Conservation (phyloP, 2,113 vertebrate species). For the Phasianus colchicus region DNA sequence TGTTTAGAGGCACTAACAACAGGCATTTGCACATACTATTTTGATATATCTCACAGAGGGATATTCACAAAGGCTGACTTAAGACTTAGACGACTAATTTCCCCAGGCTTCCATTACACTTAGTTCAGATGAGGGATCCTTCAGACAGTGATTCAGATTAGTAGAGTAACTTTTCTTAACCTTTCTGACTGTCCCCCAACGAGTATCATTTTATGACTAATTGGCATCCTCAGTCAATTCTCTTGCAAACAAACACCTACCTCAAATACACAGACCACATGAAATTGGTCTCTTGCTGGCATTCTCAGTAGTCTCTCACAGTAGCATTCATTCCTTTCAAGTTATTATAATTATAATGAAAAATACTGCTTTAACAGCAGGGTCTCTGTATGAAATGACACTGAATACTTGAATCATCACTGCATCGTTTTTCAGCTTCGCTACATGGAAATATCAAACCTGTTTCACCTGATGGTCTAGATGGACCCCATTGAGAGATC, state of each 20-base stretch:
- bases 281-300: conserved; percentile 8
- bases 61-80: neutral
- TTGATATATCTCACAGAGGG: neutral
- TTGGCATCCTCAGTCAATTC: neutral
- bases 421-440: neutral
- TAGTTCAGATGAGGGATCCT: neutral
- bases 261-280: neutral
- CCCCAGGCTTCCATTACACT: neutral
- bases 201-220: neutral
- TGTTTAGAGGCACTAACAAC: neutral
- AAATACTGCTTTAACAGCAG: neutral
- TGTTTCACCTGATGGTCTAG: neutral
- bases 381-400: neutral
- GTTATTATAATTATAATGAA: neutral
- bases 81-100: neutral
- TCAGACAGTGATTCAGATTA: neutral
- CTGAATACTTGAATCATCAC: neutral
- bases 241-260: conserved; percentile 23
- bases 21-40: neutral
- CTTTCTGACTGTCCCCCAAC: neutral
- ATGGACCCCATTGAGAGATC: neutral
- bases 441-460: neutral
- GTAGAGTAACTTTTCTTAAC: neutral
- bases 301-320: neutral
- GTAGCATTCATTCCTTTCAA: neutral